Evolutionary conservation across 2,888 invertebrate genomes (phyloP).

Genomic region (Blastobasis adustella): DNA sequence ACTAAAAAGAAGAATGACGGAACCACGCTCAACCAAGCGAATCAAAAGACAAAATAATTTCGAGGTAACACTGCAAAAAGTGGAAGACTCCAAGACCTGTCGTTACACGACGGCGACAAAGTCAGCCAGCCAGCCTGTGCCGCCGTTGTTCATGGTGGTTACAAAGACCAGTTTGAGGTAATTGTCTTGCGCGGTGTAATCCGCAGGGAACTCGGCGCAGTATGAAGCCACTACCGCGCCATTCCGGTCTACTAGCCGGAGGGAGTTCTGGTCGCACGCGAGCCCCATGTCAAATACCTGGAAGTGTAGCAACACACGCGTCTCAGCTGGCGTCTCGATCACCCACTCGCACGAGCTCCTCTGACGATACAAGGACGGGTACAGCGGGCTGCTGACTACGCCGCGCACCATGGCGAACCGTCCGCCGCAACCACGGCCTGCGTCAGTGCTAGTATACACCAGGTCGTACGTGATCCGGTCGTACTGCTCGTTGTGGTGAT

Average conservation of each 20-base stretch:
- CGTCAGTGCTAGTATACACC: constrained; percentile 47
- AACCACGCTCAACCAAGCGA: too few relatives aligned
- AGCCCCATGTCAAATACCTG: constrained; percentile 78
- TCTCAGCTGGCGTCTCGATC: constrained; percentile 45
- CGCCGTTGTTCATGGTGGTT: constrained; percentile 80
- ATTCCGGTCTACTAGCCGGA: constrained; percentile 76
- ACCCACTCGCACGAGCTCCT: constrained; percentile 54
- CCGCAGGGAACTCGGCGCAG: constrained; percentile 73
- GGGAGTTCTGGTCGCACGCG: constrained; percentile 78
- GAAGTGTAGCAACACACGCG: constrained; percentile 40
- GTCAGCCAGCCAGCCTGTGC: constrained; percentile 79
- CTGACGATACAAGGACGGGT: constrained; percentile 48
- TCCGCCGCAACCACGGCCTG: constrained; percentile 60
- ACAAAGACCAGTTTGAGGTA: constrained; percentile 76
- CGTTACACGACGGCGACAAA: constrained; percentile 28
- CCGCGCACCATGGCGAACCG: constrained; percentile 39
- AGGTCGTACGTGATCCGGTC: constrained; percentile 35
- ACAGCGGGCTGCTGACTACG: constrained; percentile 52
- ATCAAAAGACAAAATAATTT: too few relatives aligned
- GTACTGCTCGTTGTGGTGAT: constrained; percentile 38
- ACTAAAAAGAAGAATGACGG: too few relatives aligned
- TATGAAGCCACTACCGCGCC: constrained; percentile 47
- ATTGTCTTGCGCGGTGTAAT: constrained; percentile 69
- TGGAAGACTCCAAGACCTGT: too few relatives aligned
- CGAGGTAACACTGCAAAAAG: too few relatives aligned